These are phyloP conservation scores for Polypedilum vanderplanki DNA, from an alignment of 1,140 invertebrate species.

Conservation along the genomic window DNA sequence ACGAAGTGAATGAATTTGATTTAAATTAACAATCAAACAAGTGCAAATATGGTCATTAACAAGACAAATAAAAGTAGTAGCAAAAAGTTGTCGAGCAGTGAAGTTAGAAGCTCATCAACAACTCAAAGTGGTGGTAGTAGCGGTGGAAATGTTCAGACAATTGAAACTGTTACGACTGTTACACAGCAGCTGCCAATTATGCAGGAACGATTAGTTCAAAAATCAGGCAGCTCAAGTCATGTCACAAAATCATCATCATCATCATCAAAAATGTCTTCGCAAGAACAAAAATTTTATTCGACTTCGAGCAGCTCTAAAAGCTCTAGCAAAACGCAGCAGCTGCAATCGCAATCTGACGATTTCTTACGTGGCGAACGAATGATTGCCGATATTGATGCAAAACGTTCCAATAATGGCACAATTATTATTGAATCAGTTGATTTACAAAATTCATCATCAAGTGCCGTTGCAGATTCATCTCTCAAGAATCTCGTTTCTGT, in stretches of 20 bases:
- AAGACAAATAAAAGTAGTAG: constrained; percentile 6
- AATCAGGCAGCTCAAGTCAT: not conserved
- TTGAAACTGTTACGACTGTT: not conserved
- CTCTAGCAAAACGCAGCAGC: not conserved
- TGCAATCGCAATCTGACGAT: not conserved
- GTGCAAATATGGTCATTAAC: constrained; percentile 9
- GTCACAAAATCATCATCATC: constrained; percentile 24
- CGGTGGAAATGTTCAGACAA: not conserved
- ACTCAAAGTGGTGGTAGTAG: not conserved
- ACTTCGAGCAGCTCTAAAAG: not conserved
- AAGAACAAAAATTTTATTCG: constrained; percentile 15
- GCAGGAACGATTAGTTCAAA: not conserved
- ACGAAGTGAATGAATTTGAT: constrained; percentile 8
- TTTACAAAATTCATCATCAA: not conserved
- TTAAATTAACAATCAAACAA: constrained; percentile 2
- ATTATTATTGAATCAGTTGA: not conserved
- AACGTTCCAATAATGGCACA: not conserved
- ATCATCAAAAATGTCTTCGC: not conserved
- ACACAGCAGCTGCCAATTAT: not conserved
- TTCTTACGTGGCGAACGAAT: constrained; percentile 20
- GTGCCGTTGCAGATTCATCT: not conserved
- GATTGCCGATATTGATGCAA: not conserved
- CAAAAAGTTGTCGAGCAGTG: not conserved
- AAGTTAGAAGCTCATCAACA: not conserved
- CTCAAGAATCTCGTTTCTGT: not conserved